Conservation (phyloP, 1,140 invertebrate species). For the Drosophila mojavensis region DNA sequence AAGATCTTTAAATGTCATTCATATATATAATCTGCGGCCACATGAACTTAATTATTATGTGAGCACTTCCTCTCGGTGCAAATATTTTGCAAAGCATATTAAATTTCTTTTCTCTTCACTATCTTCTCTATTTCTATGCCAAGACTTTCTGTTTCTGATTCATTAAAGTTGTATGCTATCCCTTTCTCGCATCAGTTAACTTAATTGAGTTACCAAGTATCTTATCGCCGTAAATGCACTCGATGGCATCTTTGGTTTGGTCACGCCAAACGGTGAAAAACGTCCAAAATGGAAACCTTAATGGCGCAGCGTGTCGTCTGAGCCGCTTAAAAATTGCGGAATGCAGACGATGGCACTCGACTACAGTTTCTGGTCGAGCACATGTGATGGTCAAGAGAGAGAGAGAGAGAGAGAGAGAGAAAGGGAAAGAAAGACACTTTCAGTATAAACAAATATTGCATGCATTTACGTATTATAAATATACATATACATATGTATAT, state of each 20-base stretch:
- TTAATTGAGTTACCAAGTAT: slow-evolving; percentile 76
- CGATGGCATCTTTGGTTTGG: slow-evolving; percentile 14
- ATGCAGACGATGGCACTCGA: slow-evolving; percentile 19
- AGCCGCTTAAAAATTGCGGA: slow-evolving; percentile 46
- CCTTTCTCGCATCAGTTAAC: slow-evolving; percentile 32
- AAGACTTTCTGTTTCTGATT: no score
- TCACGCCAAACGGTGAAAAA: neutral
- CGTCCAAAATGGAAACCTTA: slow-evolving; percentile 49
- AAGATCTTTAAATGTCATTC: no score
- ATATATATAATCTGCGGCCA: no score
- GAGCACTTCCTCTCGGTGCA: no score
- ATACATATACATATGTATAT: neutral
- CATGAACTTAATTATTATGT: no score
- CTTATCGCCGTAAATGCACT: slow-evolving; percentile 73
- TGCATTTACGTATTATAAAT: slow-evolving; percentile 27
- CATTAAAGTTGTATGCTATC: no score
- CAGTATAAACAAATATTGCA: slow-evolving; percentile 50
- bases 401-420: no score
- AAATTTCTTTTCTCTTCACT: no score
- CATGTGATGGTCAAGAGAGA: neutral
- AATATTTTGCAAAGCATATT: no score
- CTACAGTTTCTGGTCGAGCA: slow-evolving; percentile 4
- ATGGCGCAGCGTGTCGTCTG: slow-evolving; percentile 38
- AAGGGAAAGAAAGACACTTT: neutral
- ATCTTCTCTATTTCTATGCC: neutral